Conservation (phyloP, 1,140 invertebrate genomes). For the Apis mellifera region Amel_HAv3.1 CM009945.2:8540001-8540500, state of each 20-base stretch:
- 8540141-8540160: too few species aligned
- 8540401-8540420: conserved; percentile 20
- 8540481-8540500: conserved; percentile 6
- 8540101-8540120: conserved; percentile 51
- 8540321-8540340: conserved; percentile 56
- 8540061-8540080: too few species aligned
- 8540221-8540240: conserved; percentile 54
- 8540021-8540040: conserved; percentile 11
- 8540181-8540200: background rate
- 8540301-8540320: background rate
- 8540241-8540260: conserved; percentile 15
- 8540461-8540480: conserved; percentile 52
- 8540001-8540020: conserved; percentile 18
- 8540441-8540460: conserved; percentile 52
- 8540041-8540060: background rate
- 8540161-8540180: background rate
- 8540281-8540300: background rate
- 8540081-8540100: background rate
- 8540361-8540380: conserved; percentile 34
- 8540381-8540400: conserved; percentile 59
- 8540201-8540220: background rate
- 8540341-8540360: conserved; percentile 27
- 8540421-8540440: conserved; percentile 49
- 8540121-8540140: background rate
- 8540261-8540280: background rate